Evolutionary conservation across 2,113 vertebrate species (phyloP), one percentile per base, ranked within the genome.

Genomic region (Siniperca knerii): DNA sequence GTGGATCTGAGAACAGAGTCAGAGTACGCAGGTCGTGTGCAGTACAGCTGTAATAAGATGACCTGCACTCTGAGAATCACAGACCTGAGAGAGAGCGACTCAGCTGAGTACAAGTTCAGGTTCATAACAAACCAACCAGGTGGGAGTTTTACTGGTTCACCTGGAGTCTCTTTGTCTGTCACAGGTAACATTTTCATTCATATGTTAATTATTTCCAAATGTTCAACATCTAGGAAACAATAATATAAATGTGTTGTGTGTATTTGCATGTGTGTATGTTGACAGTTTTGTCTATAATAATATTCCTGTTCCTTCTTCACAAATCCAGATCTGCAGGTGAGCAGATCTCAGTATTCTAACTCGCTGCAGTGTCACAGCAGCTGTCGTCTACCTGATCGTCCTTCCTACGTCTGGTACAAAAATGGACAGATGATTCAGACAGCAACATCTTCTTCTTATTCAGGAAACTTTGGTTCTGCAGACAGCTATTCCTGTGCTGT

Each of bases 81-180:
- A 33, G 66, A 84, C 57, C 62, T 90, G 73, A 87, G 75, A 82
- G 15, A 60, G 54, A 79, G 21, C 1, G 86, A 90, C 52, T 82
- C 75, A 8, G 66, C 78, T 68, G 13, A 0, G 8, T 90, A 86
- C 74, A 76, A 42, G 54, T 81, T 88, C 57, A 84, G 54, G 35
- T 75, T 89, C 62, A 55, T 0, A 18, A 81, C 73, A 52, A 72
- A 70, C 42, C 42, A 6, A n/a, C 0, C 0, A 6, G 18, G 0
- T 8, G 12, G 42, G 5, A 10, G 1, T 4, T 75, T 4, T 1
- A 37, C 9, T 33, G 57, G 57, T 54, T 13, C 0, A 33, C 57
- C 68, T 40, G 81, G 77, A 79, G 81, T 84, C 58, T 8, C 3
- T 44, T 5, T 89, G 18, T 8, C 21, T 10, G 83, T 89, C 35